A percentile compares a stretch with the other conserved stretches of the same genome.
Evolutionary conservation across 2,797 vertebrate species (phyloP).

Genomic region (Spheniscus humboldti): DNA sequence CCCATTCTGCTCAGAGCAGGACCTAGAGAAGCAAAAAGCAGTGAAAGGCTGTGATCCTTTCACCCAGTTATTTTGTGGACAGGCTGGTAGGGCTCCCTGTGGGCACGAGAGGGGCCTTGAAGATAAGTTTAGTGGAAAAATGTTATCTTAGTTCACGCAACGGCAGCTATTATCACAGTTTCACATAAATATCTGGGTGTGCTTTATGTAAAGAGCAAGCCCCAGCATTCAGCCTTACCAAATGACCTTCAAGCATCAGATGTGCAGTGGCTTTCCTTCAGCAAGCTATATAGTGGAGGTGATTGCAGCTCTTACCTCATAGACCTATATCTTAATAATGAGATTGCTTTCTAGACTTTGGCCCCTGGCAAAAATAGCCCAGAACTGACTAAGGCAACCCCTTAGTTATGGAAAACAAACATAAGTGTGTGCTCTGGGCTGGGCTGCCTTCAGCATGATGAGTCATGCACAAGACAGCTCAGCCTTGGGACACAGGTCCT

Average conservation of each 20-base stretch:
- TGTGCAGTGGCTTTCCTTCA: not conserved
- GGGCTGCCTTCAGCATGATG: not conserved
- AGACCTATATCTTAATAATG: not conserved
- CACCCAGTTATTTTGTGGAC: not conserved
- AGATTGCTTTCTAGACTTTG: conserved; percentile 18
- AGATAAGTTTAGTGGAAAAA: not conserved
- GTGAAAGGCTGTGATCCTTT: not conserved
- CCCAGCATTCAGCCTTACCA: not conserved
- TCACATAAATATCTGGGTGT: not conserved
- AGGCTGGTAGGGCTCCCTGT: not conserved
- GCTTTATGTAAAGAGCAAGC: not conserved
- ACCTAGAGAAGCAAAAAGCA: not conserved
- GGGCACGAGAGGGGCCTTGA: not conserved
- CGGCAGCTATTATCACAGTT: not conserved
- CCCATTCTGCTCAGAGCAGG: not conserved
- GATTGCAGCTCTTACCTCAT: not conserved
- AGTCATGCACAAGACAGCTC: not conserved
- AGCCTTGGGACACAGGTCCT: not conserved
- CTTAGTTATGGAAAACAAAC: not conserved
- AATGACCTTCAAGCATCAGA: not conserved
- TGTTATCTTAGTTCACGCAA: not conserved
- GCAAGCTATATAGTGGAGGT: not conserved
- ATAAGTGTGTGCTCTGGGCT: not conserved
- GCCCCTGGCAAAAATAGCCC: not conserved
- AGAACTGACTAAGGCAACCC: not conserved